phyloP scores from a whole-genome alignment of 1,140 invertebrate genomes.

The Hyphantria cunea region DNA sequence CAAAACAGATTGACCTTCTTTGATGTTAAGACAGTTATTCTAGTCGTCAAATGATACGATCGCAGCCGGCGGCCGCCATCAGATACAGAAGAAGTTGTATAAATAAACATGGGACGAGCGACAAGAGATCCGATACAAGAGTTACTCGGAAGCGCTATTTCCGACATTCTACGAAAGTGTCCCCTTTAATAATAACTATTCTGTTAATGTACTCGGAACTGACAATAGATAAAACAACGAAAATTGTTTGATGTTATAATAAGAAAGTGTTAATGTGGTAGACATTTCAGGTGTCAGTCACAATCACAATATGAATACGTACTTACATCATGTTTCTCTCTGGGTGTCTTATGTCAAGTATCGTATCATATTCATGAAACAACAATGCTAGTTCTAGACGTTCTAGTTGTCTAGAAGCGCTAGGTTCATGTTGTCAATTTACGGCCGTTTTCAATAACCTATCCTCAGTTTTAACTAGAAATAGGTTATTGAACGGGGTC shows the following conservation, averaged over 20 bases:
- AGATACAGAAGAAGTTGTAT: slow-evolving; percentile 52
- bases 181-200: slow-evolving; percentile 44
- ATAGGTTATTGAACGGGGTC: too few relatives aligned
- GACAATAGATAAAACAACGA: slow-evolving; percentile 22
- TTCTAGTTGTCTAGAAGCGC: background rate
- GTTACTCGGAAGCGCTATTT: slow-evolving; percentile 77
- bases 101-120: slow-evolving; percentile 59
- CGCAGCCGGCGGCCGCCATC: slow-evolving; percentile 44
- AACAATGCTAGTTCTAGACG: too few relatives aligned
- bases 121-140: slow-evolving; percentile 67
- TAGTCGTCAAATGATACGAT: slow-evolving; percentile 42
- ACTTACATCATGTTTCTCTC: too few relatives aligned
- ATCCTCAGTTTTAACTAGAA: too few relatives aligned
- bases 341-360: background rate
- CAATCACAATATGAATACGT: background rate
- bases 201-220: slow-evolving; percentile 34
- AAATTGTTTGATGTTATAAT: background rate
- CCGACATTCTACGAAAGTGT: slow-evolving; percentile 70
- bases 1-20: slow-evolving; percentile 22
- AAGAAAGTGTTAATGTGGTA: background rate
- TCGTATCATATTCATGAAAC: background rate
- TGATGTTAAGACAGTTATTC: slow-evolving; percentile 38
- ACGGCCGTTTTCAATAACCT: too few relatives aligned
- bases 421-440: slow-evolving; percentile 7
- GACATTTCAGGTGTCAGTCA: background rate